These are phyloP conservation scores for Sinodicranocentrus sp. DNA, from an alignment of 2,888 invertebrate species.

Conservation along the genomic window DNA sequence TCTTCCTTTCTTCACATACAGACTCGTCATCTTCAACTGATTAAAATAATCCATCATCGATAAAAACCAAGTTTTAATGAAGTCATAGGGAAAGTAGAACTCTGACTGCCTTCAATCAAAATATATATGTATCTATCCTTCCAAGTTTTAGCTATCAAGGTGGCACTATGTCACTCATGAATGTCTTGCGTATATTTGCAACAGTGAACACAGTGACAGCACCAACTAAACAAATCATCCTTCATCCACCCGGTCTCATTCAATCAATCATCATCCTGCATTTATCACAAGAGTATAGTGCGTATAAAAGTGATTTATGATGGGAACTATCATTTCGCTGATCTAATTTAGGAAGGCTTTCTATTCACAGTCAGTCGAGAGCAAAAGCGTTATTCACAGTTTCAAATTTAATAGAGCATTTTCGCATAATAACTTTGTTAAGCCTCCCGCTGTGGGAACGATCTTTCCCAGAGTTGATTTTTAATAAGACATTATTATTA, in stretches of 20 bases:
- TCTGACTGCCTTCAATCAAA: slow-evolving; percentile 7
- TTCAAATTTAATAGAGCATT: neutral
- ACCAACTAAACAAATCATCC: slow-evolving; percentile 47
- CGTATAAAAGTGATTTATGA: slow-evolving; percentile 42
- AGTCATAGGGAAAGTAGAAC: slow-evolving; percentile 38
- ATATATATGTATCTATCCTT: neutral
- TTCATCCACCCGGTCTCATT: slow-evolving; percentile 47
- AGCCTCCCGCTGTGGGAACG: slow-evolving; percentile 13
- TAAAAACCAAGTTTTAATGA: slow-evolving; percentile 31
- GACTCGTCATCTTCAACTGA: slow-evolving; percentile 8
- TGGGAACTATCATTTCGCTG: slow-evolving; percentile 41
- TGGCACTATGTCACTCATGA: no score
- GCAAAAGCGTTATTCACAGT: neutral
- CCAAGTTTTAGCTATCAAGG: no score
- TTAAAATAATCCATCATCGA: slow-evolving; percentile 41
- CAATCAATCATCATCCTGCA: slow-evolving; percentile 36
- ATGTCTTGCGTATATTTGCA: no score
- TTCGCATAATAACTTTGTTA: slow-evolving; percentile 18
- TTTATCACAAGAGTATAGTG: neutral
- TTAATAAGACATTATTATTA: slow-evolving; percentile 1
- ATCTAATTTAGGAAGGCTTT: slow-evolving; percentile 48
- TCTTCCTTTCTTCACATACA: neutral
- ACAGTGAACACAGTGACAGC: neutral
- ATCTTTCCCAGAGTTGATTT: neutral
- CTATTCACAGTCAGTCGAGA: neutral